Base-by-base conservation (phyloP, 2,888 invertebrate genomes). In the Rhogogaster chlorosoma region DNA sequence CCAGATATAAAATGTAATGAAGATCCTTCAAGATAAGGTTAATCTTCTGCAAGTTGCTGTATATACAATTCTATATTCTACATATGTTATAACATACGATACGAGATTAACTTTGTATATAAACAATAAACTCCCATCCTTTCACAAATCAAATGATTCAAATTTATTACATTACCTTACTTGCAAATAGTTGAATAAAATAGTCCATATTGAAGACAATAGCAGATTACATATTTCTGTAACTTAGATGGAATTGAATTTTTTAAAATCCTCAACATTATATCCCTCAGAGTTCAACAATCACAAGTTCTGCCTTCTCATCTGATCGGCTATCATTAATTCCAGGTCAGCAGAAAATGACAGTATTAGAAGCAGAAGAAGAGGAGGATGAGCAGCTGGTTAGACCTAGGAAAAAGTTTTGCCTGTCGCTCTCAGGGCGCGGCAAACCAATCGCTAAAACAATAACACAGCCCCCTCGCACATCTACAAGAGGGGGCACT, bases 301-400 rank as follows among this genome's bases (percentile, higher is more conserved):
- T 5, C 61, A 61, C 10, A 61, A n/a, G 1, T 61, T 26, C 6
- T 0, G 26, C 10, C 26, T 61, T 61, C 22, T 70, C 2, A 71
- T n/a, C 22, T n/a, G n/a, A n/a, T n/a, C n/a, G n/a, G n/a, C n/a
- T 22, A n/a, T 22, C 45, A 29, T 61, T 70, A 45, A 77, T 88
- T 88, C 70, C 87, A 94, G 94, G 93, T 93, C 92, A 92, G 89
- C 90, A 91, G 93, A 94, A 94, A 93, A 94, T 94, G 94, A 94
- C 94, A 93, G 94, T 94, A 91, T 93, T 94, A 93, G 93, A 93
- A 91, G 93, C 93, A 92, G 94, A 93, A 91, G 94, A 94, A 93
- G 93, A 94, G 90, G 92, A 92, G 90, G 93, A 93, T 92, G 93
- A 93, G 91, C 92, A 90, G 87, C 91, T 91, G 86, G 91, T 92